Percentiles rank a stretch among this genome's conserved stretches.
Conservation (phyloP, 2,888 invertebrate species). For the Tridacna crocea region DNA sequence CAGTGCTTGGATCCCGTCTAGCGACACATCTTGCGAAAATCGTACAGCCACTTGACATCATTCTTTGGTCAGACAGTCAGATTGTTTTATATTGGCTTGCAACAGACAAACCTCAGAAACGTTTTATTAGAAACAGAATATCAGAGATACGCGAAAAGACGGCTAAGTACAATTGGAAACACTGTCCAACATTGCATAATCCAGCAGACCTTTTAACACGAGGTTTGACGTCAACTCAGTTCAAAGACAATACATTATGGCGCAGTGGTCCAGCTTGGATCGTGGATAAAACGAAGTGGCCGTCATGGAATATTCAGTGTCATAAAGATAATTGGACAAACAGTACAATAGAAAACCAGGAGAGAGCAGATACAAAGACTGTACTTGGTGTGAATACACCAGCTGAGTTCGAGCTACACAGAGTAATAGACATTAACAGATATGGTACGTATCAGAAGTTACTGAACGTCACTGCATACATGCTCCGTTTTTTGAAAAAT, state of each 20-base stretch:
- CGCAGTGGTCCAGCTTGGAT: slow-evolving; percentile 17
- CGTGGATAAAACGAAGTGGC: slow-evolving; percentile 4
- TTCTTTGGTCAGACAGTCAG: slow-evolving; percentile 42
- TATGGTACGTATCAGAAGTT: too few relatives aligned
- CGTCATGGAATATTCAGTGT: too few relatives aligned
- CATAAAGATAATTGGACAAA: too few relatives aligned
- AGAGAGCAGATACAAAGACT: too few relatives aligned
- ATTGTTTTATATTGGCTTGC: slow-evolving; percentile 39
- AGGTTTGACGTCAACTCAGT: too few relatives aligned
- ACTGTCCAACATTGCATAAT: slow-evolving; percentile 39
- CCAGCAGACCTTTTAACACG: slow-evolving; percentile 40
- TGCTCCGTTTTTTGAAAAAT: slow-evolving; percentile 7
- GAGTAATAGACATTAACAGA: too few relatives aligned
- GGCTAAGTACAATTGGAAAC: slow-evolving; percentile 25
- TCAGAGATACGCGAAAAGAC: slow-evolving; percentile 24
- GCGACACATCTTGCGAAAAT: slow-evolving; percentile 22
- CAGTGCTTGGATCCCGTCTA: slow-evolving; percentile 40
- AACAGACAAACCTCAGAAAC: slow-evolving; percentile 26
- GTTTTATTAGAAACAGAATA: slow-evolving; percentile 36
- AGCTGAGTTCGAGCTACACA: too few relatives aligned
- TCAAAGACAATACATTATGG: slow-evolving; percentile 24
- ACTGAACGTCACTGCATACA: slow-evolving; percentile 20
- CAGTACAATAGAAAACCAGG: too few relatives aligned
- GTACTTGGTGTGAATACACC: too few relatives aligned
- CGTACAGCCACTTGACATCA: background rate